Conservation (phyloP, 2,113 vertebrate genomes). For the Pholis gunnellus region DNA sequence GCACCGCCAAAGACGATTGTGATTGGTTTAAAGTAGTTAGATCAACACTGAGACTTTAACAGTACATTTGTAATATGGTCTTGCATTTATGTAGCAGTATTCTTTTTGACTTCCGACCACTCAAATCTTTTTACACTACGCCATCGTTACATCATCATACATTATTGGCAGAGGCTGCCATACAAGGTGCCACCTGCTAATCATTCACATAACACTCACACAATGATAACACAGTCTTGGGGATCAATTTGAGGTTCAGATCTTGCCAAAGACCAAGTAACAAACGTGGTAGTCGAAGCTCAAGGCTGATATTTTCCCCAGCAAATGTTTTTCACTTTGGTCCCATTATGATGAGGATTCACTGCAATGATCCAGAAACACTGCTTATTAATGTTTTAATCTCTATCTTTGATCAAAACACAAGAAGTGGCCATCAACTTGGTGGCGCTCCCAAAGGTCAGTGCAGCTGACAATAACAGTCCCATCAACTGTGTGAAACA, state of each 20-base stretch:
- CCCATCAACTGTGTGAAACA: no score
- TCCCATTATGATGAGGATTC: background rate
- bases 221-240: no score
- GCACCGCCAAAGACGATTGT: no score
- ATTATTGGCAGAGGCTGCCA: no score
- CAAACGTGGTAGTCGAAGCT: background rate
- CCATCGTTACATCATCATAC: no score
- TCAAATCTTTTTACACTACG: no score
- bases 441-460: background rate
- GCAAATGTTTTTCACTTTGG: background rate
- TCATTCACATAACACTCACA: no score
- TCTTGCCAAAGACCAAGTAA: background rate
- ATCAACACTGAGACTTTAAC: background rate
- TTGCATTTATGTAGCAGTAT: no score
- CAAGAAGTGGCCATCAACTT: background rate
- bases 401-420: background rate
- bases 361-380: background rate
- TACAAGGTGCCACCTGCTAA: no score
- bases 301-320: background rate
- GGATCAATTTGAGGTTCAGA: no score
- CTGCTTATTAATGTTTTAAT: background rate
- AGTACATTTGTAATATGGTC: background rate
- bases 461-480: background rate
- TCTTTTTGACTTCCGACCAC: no score
- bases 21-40: background rate